Evolutionary conservation across 2,888 invertebrate genomes (phyloP).

Genomic region (Apocheima hispidaria): DNA sequence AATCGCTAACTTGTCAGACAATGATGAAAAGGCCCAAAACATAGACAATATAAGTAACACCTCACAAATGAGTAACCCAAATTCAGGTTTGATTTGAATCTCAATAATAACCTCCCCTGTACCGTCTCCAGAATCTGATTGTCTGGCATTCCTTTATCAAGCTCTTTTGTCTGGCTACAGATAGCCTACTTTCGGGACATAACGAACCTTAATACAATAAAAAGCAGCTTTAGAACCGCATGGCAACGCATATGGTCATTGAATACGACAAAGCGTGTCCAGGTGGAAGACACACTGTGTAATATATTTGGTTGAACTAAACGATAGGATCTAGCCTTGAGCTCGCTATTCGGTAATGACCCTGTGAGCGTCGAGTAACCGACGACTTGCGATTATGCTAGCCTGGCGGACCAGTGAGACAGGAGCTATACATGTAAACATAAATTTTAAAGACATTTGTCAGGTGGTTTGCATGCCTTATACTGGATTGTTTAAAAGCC

Average conservation of each 20-base stretch:
- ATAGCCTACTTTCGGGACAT: slow-evolving; percentile 23
- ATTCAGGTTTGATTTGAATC: slow-evolving; percentile 23
- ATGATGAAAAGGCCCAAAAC: not conserved
- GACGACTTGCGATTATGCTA: slow-evolving; percentile 58
- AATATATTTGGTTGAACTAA: slow-evolving; percentile 28
- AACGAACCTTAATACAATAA: slow-evolving; percentile 12
- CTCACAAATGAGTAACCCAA: slow-evolving; percentile 16
- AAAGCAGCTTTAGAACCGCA: slow-evolving; percentile 19
- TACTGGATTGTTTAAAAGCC: too few relatives aligned
- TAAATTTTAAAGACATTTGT: too few relatives aligned
- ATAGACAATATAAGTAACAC: slow-evolving; percentile 6
- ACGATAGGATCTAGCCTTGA: slow-evolving; percentile 69
- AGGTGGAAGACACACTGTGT: slow-evolving; percentile 31
- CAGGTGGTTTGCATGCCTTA: too few relatives aligned
- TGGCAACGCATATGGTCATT: slow-evolving; percentile 18
- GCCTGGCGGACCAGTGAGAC: slow-evolving; percentile 38
- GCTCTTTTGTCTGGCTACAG: slow-evolving; percentile 19
- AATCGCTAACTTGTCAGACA: not conserved
- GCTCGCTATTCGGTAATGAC: slow-evolving; percentile 70
- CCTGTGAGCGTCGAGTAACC: slow-evolving; percentile 63
- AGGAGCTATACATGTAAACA: slow-evolving; percentile 9
- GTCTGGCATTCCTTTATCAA: slow-evolving; percentile 29
- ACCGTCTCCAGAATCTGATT: slow-evolving; percentile 17
- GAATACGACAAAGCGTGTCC: slow-evolving; percentile 38
- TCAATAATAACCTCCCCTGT: slow-evolving; percentile 8